Evolutionary conservation across 2,797 vertebrate species (phyloP).

Genomic region (Halcyon badia): DNA sequence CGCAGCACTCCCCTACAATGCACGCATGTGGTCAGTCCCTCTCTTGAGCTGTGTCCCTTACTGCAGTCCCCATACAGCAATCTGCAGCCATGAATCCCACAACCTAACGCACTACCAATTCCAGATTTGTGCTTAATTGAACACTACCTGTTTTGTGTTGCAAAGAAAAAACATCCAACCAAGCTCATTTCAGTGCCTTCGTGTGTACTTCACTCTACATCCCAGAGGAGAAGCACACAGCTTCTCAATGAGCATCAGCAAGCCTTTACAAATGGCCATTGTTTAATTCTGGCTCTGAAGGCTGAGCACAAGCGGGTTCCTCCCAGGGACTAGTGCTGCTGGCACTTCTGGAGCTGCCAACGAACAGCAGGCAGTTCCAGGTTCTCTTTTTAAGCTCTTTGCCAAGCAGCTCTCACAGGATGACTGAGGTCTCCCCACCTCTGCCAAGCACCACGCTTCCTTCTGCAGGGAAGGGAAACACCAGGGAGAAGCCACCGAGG

Average conservation of each 20-base stretch:
- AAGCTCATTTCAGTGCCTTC: background rate
- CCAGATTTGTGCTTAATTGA: background rate
- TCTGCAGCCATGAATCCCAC: background rate
- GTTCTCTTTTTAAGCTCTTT: background rate
- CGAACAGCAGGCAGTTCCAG: background rate
- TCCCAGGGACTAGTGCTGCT: fast-evolving
- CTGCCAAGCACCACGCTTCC: fast-evolving
- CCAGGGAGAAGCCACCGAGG: too few species aligned
- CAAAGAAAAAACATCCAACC: background rate
- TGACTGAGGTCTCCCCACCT: fast-evolving
- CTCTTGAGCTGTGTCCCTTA: fast-evolving
- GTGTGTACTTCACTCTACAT: background rate
- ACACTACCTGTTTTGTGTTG: fast-evolving
- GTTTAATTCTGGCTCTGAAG: background rate
- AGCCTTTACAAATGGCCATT: background rate
- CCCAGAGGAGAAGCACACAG: fast-evolving
- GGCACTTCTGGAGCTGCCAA: background rate
- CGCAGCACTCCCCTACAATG: background rate
- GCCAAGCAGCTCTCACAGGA: background rate
- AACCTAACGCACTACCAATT: fast-evolving
- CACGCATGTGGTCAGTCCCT: fast-evolving
- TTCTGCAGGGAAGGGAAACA: background rate
- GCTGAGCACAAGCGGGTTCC: background rate
- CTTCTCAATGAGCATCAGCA: background rate
- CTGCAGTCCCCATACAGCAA: fast-evolving